Evolutionary conservation across 2,888 invertebrate species (phyloP).

Genomic region (Strigamia transsilvanica): DNA sequence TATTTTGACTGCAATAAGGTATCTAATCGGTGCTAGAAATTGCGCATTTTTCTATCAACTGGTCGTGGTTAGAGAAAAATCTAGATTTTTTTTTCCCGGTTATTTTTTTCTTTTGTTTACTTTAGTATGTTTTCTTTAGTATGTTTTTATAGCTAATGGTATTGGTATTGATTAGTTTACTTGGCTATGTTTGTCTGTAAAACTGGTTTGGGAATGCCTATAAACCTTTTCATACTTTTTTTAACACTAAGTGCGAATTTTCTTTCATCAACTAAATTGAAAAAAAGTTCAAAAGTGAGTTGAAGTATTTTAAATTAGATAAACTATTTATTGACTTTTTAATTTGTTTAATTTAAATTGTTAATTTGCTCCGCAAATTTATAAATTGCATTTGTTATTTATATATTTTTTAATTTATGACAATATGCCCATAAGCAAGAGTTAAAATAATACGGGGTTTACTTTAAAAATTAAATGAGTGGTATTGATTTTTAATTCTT

Average conservation of each 20-base stretch:
- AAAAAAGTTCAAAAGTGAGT: not conserved
- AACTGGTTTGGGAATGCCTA: not conserved
- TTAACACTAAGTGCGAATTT: not conserved
- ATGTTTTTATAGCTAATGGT: constrained; percentile 42
- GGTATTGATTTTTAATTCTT: too few species aligned
- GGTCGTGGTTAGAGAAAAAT: not conserved
- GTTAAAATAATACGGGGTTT: too few species aligned
- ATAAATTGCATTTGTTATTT: too few species aligned
- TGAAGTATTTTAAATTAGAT: too few species aligned
- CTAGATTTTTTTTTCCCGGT: not conserved
- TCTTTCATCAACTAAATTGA: not conserved
- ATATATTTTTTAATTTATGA: too few species aligned
- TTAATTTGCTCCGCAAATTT: too few species aligned
- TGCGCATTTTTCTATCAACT: not conserved
- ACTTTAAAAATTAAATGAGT: too few species aligned
- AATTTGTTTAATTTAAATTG: too few species aligned
- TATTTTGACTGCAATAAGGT: constrained; percentile 38
- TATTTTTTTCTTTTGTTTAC: not conserved
- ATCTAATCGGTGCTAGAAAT: constrained; percentile 20
- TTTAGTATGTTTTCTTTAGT: constrained; percentile 6
- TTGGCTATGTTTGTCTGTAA: constrained; percentile 9
- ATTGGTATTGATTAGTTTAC: constrained; percentile 46
- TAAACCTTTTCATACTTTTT: constrained; percentile 8
- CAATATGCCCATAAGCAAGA: too few species aligned
- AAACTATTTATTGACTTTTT: too few species aligned